A percentile compares a stretch with the other conserved stretches of the same genome.
phyloP scores from a whole-genome alignment of 2,888 invertebrate genomes.

The Thecocarcelia acutangulata region DNA sequence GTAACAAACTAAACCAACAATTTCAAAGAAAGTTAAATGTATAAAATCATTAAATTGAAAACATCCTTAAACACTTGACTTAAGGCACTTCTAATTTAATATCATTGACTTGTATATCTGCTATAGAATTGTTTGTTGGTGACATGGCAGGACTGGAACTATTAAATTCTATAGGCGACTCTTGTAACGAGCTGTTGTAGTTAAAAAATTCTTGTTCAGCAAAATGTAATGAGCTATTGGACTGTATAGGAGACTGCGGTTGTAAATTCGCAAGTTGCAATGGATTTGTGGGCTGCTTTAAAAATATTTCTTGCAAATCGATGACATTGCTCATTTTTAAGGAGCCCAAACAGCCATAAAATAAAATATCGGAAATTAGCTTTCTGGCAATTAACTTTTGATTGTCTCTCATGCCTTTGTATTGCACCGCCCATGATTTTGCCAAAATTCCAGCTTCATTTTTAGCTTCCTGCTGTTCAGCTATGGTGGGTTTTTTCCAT shows the following conservation, averaged over 20 bases:
- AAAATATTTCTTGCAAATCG: slow-evolving; percentile 43
- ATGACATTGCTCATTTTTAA: slow-evolving; percentile 36
- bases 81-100: slow-evolving; percentile 38
- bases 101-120: background rate
- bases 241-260: slow-evolving; percentile 4
- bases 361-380: slow-evolving; percentile 56
- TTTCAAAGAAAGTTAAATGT: too few relatives aligned
- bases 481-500: background rate
- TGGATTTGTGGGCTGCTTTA: background rate
- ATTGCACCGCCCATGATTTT: slow-evolving; percentile 56
- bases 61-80: background rate
- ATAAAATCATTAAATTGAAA: too few relatives aligned
- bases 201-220: slow-evolving; percentile 11
- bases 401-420: slow-evolving; percentile 34
- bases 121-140: background rate
- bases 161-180: slow-evolving; percentile 10
- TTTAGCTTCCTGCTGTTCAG: slow-evolving; percentile 10
- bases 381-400: slow-evolving; percentile 59
- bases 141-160: slow-evolving; percentile 10
- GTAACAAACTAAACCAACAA: too few relatives aligned
- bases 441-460: slow-evolving; percentile 41
- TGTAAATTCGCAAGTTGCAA: background rate
- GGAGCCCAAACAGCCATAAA: slow-evolving; percentile 60
- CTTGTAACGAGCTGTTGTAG: background rate
- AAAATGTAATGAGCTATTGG: background rate